Evolutionary conservation across 1,140 invertebrate genomes (phyloP), one percentile per base, ranked within the genome.

Genomic region (Heliconius congener): DNA sequence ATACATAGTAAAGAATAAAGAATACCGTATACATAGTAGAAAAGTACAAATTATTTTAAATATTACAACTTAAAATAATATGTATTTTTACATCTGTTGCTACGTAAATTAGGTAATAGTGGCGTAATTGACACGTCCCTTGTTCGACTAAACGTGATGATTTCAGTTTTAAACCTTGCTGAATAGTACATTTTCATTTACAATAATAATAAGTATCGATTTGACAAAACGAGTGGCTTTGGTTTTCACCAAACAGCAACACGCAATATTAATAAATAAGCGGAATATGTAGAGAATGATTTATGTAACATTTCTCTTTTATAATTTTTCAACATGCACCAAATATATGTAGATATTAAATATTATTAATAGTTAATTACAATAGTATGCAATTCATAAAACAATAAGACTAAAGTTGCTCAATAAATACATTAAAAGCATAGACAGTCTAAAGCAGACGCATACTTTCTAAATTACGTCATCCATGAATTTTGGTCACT

Each of bases 401-500:
- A 60, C 55, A 23, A 60, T 60, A 27, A 60, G 27, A 27, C 23
- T 30, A 23, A 27, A 66, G 27, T 66, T 27, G 16, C 3, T 66
- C 23, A 27, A 30, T 66, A 66, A 27, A 27, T 27, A 66, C 0
- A 13, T 66, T 66, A 16, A 66, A 66, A 13, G 60, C 60, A 66
- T 16, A 16, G 60, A 66, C 19, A 1, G 60, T 78, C 72, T 77
- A 57, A 66, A 78, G 76, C 71, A 78, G 71, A 78, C 76, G 76
- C 74, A 80, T 90, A 89, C 90, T 91, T 93, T 90, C 89, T 87
- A 87, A 87, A 90, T 91, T 86, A 88, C 91, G 91, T 93, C 91
- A 93, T 87, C 84, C 73, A 79, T 52, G 82, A 86, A 89, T 87
- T 90, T 92, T 85, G 87, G 87, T 74, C 83, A 23, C 23, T 71